Base-by-base conservation (phyloP, 1,140 invertebrate species). In the Pseudobourletiella spinata region DNA sequence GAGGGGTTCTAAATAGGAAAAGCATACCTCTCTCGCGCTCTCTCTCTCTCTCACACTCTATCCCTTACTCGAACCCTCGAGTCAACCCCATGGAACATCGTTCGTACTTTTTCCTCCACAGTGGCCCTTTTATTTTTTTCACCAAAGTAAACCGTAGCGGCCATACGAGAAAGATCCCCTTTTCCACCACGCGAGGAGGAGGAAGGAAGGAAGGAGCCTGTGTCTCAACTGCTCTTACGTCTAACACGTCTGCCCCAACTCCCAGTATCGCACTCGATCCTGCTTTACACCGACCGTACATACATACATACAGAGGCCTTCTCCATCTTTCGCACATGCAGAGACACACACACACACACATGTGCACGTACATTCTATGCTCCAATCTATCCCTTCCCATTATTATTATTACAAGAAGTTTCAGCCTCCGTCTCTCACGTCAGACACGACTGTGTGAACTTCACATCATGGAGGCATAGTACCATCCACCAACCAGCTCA, bases 71-170 rank as follows among this genome's bases (percentile, higher is more conserved):
- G n/a, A 20, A 16, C 18, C 43, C n/a, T 46, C 43, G n/a, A n/a
- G n/a, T n/a, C n/a, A n/a, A n/a, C n/a, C n/a, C n/a, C n/a, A n/a
- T n/a, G n/a, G n/a, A n/a, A n/a, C n/a, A n/a, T n/a, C n/a, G n/a
- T n/a, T n/a, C n/a, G n/a, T n/a, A n/a, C n/a, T n/a, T n/a, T n/a
- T 22, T 46, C 43, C n/a, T 18, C 24, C 43, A 16, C 24, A 16
- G 6, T 46, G 6, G n/a, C 24, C 43, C 24, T 18, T 22, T 46
- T 46, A 16, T 18, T 46, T 46, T 46, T 46, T 46, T 46, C 24
- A 46, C 24, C 43, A 46, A 46, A 46, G 43, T 22, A 46, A 46
- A 46, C 43, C 35, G n/a, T n/a, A n/a, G n/a, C n/a, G n/a, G n/a
- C n/a, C n/a, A 39, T 39, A 11, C 43, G 24, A 46, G 43, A 20